Percentiles rank a stretch among this genome's conserved stretches.
phyloP scores from a whole-genome alignment of 2,113 vertebrate genomes.

The Diphyllodes magnificus region DNA sequence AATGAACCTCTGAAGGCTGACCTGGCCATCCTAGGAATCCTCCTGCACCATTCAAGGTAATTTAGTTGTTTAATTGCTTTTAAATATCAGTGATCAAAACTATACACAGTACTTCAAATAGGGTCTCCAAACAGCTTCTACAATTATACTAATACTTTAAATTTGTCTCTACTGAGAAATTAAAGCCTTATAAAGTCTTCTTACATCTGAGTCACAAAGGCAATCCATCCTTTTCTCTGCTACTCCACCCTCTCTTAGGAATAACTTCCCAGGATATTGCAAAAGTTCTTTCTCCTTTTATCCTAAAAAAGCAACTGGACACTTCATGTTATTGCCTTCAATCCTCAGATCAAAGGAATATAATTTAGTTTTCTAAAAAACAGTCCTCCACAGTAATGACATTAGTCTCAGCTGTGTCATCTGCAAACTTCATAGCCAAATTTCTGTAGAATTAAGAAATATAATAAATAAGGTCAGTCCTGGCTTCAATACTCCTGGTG shows the following conservation, averaged over 20 bases:
- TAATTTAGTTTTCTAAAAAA: neutral
- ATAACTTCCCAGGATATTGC: neutral
- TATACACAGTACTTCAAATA: neutral
- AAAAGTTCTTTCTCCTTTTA: neutral
- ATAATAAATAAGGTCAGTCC: neutral
- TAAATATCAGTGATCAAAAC: neutral
- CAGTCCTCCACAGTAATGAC: neutral
- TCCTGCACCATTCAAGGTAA: neutral
- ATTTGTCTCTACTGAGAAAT: neutral
- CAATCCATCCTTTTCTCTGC: neutral
- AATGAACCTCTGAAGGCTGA: neutral
- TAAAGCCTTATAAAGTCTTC: neutral
- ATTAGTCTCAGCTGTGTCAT: neutral
- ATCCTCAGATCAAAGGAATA: neutral
- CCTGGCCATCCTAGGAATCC: neutral
- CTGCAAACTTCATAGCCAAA: neutral
- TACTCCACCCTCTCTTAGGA: neutral
- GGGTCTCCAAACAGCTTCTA: neutral
- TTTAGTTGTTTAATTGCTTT: neutral
- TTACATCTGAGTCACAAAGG: neutral
- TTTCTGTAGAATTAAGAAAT: neutral
- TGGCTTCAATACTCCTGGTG: neutral
- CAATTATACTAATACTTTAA: neutral
- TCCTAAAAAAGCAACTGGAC: neutral
- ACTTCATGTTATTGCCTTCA: neutral